phyloP scores from a whole-genome alignment of 1,140 invertebrate species.

The Drosophila sturtevanti region DNA sequence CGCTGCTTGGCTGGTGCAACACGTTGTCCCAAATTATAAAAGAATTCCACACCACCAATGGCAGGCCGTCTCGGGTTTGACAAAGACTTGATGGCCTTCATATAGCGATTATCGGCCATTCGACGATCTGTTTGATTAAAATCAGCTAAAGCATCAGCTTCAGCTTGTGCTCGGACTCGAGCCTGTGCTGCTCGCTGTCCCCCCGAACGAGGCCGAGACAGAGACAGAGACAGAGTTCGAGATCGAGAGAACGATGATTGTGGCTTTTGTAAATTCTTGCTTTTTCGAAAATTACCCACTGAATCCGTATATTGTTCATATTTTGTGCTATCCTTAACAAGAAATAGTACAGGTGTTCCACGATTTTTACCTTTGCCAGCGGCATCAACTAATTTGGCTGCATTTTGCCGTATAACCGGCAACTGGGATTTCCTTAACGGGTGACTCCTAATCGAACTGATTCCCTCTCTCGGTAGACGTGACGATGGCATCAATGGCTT shows the following conservation, averaged over 20 bases:
- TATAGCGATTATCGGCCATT: neutral
- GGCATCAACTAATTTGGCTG: slow-evolving; percentile 11
- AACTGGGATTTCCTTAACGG: neutral
- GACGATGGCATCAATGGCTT: neutral
- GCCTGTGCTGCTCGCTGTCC: neutral
- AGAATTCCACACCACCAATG: slow-evolving; percentile 37
- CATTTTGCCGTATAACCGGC: neutral
- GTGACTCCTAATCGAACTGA: neutral
- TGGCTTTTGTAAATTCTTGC: neutral
- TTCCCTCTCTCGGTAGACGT: neutral
- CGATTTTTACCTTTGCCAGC: neutral
- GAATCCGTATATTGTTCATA: neutral
- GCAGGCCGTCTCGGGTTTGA: neutral
- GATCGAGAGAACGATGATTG: neutral
- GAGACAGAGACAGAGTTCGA: neutral
- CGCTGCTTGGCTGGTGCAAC: neutral
- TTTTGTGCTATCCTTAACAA: neutral
- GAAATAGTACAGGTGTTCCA: slow-evolving; percentile 25
- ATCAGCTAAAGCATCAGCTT: neutral
- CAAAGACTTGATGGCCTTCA: neutral
- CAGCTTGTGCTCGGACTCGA: neutral
- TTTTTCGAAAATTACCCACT: neutral
- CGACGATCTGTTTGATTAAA: neutral
- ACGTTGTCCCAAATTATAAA: slow-evolving; percentile 29
- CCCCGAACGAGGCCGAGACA: neutral